Base-by-base conservation (phyloP, 2,888 invertebrate species). In the Silvanus unidentatus region DNA sequence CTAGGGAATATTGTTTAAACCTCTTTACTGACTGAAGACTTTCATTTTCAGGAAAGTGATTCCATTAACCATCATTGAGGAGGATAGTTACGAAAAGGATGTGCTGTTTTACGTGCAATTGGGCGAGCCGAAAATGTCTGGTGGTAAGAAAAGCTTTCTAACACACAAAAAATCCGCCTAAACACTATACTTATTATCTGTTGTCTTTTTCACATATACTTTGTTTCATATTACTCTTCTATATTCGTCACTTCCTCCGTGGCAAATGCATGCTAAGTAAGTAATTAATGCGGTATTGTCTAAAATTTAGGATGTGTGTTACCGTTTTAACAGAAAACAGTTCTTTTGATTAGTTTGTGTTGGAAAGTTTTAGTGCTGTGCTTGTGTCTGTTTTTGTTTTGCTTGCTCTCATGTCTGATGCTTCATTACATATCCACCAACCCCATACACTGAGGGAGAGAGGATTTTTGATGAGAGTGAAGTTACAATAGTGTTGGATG, bases 41-140 rank as follows among this genome's bases (percentile, higher is more conserved):
- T 22, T 22, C 22, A 22, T 22, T 86, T 87, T 15, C 84, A 98
- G 97, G 70, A 88, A 93, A 77, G 77, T 75, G 64, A 88, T 99
- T 65, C 78, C 82, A 40, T 75, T 98, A 53, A 84, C 84, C 60
- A 92, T 99, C 52, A 81, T 91, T 55, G 97, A 99, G 75, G 95
- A 96, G 68, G 97, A 98, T 74, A 94, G 95, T 66, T 98, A 98
- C 71, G 96, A 98, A 73, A 95, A 98, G 71, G 91, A 94, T 66
- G 92, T 95, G 27, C 78, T 88, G 14, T 94, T 99, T 73, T 92
- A 87, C 73, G 86, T 98, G 10, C 89, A 94, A 68, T 75, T 99
- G 16, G 92, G 88, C 6, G 88, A 90, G 57, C 98, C 98, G 10
- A 82, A 85, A 65, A 79, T 89, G 69, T 79, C 89, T 58, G 89